These are phyloP conservation scores for Stigmatopora nigra DNA, from an alignment of 2,113 vertebrate species.

Conservation along the genomic window DNA sequence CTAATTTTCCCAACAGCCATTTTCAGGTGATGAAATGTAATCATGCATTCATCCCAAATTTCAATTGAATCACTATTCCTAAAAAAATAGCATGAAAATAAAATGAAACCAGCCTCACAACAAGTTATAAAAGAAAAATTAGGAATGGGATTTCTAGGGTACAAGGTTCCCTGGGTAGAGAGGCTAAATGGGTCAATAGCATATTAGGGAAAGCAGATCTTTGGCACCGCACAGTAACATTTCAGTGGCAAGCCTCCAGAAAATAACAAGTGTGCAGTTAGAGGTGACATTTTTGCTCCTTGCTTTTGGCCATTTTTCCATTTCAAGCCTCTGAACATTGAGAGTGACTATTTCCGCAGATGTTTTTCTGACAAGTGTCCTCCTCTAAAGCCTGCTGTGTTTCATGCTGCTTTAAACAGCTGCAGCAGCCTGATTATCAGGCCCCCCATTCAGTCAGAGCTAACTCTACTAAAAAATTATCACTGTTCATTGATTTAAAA, in stretches of 20 bases:
- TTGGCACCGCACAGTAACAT: constrained; percentile 45
- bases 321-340: constrained; percentile 24
- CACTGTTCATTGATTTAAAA: constrained; percentile 1
- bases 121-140: constrained; percentile 13
- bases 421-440: constrained; percentile 26
- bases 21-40: neutral
- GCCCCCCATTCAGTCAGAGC: constrained; percentile 17
- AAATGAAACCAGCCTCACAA: neutral
- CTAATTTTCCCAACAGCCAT: neutral
- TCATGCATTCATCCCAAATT: neutral
- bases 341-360: constrained; percentile 25
- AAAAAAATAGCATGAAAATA: neutral
- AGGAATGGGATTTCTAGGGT: constrained; percentile 34
- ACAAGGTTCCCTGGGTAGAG: constrained; percentile 28
- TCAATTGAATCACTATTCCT: neutral
- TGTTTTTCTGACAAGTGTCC: constrained; percentile 12
- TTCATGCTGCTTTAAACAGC: constrained; percentile 40
- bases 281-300: constrained; percentile 37
- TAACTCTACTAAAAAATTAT: constrained; percentile 25
- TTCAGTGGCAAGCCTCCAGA: constrained; percentile 57
- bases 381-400: constrained; percentile 19
- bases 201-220: constrained; percentile 43
- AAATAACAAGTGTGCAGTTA: constrained; percentile 32
- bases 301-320: constrained; percentile 44
- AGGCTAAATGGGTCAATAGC: constrained; percentile 56